Conservation (phyloP, 2,888 invertebrate species). For the Iselma pallidipennis region DNA sequence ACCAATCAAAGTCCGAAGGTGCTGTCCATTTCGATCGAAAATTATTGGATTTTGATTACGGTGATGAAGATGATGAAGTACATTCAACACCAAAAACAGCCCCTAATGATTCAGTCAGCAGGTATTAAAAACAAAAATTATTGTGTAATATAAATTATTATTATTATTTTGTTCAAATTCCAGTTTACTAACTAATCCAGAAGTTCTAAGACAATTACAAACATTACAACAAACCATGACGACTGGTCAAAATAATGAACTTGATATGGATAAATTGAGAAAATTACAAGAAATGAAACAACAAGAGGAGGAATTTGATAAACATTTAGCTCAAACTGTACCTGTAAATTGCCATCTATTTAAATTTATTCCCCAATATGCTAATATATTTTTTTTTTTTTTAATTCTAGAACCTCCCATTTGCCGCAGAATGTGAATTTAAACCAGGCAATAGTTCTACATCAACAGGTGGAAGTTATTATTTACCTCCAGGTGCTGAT, state of each 20-base stretch:
- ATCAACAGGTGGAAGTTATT: slow-evolving; percentile 41
- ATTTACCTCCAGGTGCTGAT: slow-evolving; percentile 46
- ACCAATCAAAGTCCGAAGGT: slow-evolving; percentile 38
- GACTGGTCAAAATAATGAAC: slow-evolving; percentile 58
- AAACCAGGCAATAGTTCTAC: slow-evolving; percentile 55
- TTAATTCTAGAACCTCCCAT: slow-evolving; percentile 62
- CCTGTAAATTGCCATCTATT: slow-evolving; percentile 60
- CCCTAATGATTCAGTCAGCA: slow-evolving; percentile 45
- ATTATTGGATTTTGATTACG: slow-evolving; percentile 88
- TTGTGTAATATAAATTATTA: neutral
- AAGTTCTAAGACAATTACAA: slow-evolving; percentile 87
- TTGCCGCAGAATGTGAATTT: slow-evolving; percentile 68
- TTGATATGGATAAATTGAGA: slow-evolving; percentile 71
- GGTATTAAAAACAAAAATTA: slow-evolving; percentile 25
- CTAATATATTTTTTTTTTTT: no score
- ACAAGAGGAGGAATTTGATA: slow-evolving; percentile 76
- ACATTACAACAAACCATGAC: slow-evolving; percentile 60
- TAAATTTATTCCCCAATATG: no score
- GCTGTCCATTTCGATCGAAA: slow-evolving; percentile 80
- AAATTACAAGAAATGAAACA: slow-evolving; percentile 72
- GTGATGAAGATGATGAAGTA: slow-evolving; percentile 86
- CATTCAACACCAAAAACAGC: slow-evolving; percentile 56
- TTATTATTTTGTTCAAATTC: slow-evolving; percentile 37
- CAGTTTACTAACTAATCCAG: slow-evolving; percentile 81
- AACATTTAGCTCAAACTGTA: slow-evolving; percentile 73